Evolutionary conservation across 1,140 invertebrate genomes (phyloP), one percentile per base, ranked within the genome.

Genomic region (Drosophila suzukii): DNA sequence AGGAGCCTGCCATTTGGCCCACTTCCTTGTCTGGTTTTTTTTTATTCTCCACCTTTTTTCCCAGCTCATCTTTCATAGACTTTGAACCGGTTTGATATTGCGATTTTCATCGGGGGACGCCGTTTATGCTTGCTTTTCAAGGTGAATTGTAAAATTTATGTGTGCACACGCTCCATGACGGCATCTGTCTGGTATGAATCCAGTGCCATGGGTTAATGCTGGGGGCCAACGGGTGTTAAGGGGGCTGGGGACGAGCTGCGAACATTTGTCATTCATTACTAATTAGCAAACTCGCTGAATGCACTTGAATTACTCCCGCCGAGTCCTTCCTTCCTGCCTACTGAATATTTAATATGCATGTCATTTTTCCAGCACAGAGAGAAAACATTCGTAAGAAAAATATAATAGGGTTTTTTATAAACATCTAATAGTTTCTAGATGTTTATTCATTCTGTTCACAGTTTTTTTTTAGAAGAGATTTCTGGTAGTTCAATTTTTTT

Each of bases 251-350:
- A 11, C 27, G 67, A 41, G 27, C 67, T 36, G 43, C 10, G 17
- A 49, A 70, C 63, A 71, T 58, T 71, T 71, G 67, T 71, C 67
- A 71, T 75, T 82, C 82, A 83, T 79, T 72, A 54, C 59, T 70
- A 88, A 79, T 86, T 82, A 76, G 63, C 32, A 76, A 86, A 83
- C 82, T 82, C 68, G 78, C 62, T 79, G 61, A 55, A 54, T 85
- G 82, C 78, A 82, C 78, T 82, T 82, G 78, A 50, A 51, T 62
- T 46, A 56, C 41, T 54, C 27, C 36, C 66, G n/a, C n/a, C 63
- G 43, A 54, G 30, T 56, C 34, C 62, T 58, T 56, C 43, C 50
- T 49, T 70, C 15, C 43, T 49, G 30, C 50, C 17, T 11, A 11
- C 44, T 75, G 55, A 77, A 81, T 81, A 24, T 47, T 56, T 83